Evolutionary conservation across 2,113 vertebrate genomes (phyloP).

Genomic region (Cololabis saira): DNA sequence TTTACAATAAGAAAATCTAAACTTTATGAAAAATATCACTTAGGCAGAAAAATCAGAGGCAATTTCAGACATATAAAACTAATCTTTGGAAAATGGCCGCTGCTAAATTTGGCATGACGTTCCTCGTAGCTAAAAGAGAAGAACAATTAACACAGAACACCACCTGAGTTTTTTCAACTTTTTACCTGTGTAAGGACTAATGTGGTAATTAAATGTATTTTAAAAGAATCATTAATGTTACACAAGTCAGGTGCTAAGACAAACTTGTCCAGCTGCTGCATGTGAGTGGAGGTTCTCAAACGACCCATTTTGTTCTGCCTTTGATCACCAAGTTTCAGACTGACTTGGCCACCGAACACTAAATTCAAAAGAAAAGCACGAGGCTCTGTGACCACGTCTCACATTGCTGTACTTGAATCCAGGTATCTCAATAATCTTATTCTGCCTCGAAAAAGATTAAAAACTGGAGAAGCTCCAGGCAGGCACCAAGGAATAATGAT

Average conservation of each 20-base stretch:
- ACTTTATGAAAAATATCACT: constrained; percentile 24
- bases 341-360: background rate
- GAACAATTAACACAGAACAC: background rate
- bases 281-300: too few relatives aligned
- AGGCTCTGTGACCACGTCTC: background rate
- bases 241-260: constrained; percentile 8
- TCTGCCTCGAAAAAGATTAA: too few relatives aligned
- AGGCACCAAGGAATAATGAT: background rate
- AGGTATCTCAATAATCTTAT: background rate
- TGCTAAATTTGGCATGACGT: constrained; percentile 21
- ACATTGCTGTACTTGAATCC: background rate
- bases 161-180: constrained; percentile 64
- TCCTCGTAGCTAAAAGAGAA: background rate
- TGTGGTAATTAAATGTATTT: background rate
- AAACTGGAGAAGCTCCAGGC: background rate
- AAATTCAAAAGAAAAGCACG: background rate
- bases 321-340: constrained; percentile 11
- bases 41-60: constrained; percentile 9
- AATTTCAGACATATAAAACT: constrained; percentile 27
- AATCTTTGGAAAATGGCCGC: background rate
- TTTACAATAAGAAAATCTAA: constrained; percentile 21
- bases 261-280: background rate
- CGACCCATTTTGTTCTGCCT: background rate
- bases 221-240: background rate
- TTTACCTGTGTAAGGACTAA: background rate